Conservation (phyloP, 2,113 vertebrate species). For the Alces alces region DNA sequence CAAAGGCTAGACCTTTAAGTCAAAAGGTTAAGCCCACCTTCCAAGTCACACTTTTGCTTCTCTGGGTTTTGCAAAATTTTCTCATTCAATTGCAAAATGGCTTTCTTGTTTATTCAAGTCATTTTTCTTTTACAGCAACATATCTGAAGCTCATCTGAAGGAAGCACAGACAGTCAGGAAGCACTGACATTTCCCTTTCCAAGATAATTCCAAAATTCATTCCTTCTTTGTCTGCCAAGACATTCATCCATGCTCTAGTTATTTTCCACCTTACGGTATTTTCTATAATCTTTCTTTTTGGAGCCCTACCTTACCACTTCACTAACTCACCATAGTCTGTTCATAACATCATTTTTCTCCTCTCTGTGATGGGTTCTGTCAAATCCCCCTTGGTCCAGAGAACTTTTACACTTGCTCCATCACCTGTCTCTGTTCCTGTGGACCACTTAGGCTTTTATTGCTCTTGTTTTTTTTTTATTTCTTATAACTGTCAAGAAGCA, state of each 20-base stretch:
- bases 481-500: background rate
- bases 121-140: background rate
- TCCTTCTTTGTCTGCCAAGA: background rate
- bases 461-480: background rate
- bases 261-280: background rate
- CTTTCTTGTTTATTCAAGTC: background rate
- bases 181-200: background rate
- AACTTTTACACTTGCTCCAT: background rate
- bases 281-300: background rate
- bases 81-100: background rate
- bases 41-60: background rate
- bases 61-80: background rate
- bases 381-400: background rate
- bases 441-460: background rate
- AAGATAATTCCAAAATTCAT: background rate
- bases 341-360: rapidly evolving
- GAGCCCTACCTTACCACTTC: background rate
- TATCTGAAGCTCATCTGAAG: background rate
- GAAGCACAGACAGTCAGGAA: background rate
- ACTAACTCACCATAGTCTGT: rapidly evolving
- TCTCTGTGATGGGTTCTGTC: background rate
- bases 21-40: background rate
- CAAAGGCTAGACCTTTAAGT: background rate
- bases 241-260: background rate
- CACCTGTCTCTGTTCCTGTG: background rate